phyloP scores from a whole-genome alignment of 2,888 invertebrate genomes.

The Athalia rosae region DNA sequence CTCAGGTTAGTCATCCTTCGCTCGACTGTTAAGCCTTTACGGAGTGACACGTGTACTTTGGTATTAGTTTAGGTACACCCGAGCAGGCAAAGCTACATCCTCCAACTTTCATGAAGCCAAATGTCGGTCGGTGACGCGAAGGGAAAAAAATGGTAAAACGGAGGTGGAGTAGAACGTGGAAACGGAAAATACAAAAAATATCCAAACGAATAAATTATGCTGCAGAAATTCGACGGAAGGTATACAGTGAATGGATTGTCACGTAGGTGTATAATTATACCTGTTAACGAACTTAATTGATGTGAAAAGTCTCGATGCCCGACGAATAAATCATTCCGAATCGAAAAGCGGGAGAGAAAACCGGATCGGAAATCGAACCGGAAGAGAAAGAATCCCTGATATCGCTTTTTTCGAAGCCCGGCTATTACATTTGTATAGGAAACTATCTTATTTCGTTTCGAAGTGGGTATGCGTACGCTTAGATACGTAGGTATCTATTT shows the following conservation, averaged over 20 bases:
- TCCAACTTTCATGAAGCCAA: neutral
- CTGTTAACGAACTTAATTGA: too few relatives aligned
- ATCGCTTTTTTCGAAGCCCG: conserved; percentile 13
- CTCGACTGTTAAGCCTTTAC: neutral
- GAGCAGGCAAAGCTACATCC: conserved; percentile 5
- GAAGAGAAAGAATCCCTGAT: conserved; percentile 3
- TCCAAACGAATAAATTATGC: too few relatives aligned
- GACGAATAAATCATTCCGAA: too few relatives aligned
- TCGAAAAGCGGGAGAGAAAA: too few relatives aligned
- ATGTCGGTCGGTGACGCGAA: neutral
- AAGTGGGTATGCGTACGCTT: neutral
- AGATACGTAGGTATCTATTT: neutral
- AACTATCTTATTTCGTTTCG: conserved; percentile 9
- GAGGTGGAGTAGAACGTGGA: neutral
- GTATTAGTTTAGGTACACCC: conserved; percentile 23
- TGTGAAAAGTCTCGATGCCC: too few relatives aligned
- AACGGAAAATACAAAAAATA: neutral
- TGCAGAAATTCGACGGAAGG: too few relatives aligned
- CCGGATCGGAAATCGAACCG: conserved; percentile 11
- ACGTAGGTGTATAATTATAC: too few relatives aligned
- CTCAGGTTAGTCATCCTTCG: conserved; percentile 11
- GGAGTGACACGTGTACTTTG: conserved; percentile 33
- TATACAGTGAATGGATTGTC: too few relatives aligned
- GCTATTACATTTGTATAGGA: conserved; percentile 40
- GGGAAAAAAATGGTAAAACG: neutral